A percentile compares a stretch with the other conserved stretches of the same genome.
phyloP scores from a whole-genome alignment of 2,113 vertebrate species.

The Peromyscus leucopus region DNA sequence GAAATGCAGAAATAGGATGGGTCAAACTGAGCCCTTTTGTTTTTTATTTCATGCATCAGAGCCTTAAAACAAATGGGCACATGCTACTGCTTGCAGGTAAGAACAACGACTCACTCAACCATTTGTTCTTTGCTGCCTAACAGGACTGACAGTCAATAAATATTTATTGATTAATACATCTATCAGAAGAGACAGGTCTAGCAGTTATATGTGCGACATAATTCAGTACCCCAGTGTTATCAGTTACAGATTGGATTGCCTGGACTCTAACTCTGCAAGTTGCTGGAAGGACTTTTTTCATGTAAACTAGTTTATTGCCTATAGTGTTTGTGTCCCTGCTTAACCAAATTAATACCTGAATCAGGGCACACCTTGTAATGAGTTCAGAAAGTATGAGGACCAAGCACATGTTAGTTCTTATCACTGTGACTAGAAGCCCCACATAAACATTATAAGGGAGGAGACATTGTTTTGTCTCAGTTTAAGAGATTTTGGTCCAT shows the following conservation, averaged over 20 bases:
- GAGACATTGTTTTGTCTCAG: not conserved
- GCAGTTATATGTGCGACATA: not conserved
- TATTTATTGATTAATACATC: slow-evolving; percentile 38
- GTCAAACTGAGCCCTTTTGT: not conserved
- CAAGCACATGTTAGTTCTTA: not conserved
- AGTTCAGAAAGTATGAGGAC: not conserved
- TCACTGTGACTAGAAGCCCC: not conserved
- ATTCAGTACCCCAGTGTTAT: not conserved
- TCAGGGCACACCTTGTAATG: not conserved
- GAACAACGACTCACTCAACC: not conserved
- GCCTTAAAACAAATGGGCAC: slow-evolving; percentile 13
- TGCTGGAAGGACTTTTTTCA: not conserved
- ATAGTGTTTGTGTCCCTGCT: not conserved
- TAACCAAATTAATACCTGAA: not conserved
- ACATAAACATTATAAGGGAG: not conserved
- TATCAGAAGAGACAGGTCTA: slow-evolving; percentile 17
- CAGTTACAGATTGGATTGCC: slow-evolving; percentile 2
- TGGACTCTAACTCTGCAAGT: not conserved
- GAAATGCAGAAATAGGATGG: not conserved
- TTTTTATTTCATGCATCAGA: not conserved
- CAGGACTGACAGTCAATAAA: not conserved
- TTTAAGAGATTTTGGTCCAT: not conserved
- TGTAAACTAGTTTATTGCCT: slow-evolving; percentile 26
- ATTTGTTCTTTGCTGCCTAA: slow-evolving; percentile 42
- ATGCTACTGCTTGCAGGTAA: not conserved